Conservation (phyloP, 2,888 invertebrate species). For the Polia nebulosa region DNA sequence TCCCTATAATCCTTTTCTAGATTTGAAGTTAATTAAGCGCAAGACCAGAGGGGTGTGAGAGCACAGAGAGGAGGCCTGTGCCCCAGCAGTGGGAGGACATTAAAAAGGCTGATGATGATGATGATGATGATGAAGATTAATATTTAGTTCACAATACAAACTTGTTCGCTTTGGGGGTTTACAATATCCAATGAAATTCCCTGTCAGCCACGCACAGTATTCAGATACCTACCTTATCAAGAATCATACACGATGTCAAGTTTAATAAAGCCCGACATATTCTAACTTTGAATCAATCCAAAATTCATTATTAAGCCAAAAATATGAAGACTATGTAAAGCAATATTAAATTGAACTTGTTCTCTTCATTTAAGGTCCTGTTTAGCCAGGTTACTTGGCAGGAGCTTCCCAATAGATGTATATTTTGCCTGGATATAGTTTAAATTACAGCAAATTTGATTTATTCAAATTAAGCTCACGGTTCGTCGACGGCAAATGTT, state of each 20-base stretch:
- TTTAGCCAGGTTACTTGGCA: constrained; percentile 26
- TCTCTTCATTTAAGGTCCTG: constrained; percentile 25
- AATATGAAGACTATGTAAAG: constrained; percentile 24
- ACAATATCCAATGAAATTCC: constrained; percentile 42
- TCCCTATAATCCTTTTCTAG: constrained; percentile 20
- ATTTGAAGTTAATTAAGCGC: constrained; percentile 15
- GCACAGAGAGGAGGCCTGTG: no score
- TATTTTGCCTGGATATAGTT: constrained; percentile 63
- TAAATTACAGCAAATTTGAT: constrained; percentile 82
- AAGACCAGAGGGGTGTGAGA: no score
- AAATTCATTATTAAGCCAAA: constrained; percentile 28
- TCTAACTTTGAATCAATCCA: constrained; percentile 38
- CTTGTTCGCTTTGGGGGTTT: constrained; percentile 17
- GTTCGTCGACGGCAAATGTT: constrained; percentile 80
- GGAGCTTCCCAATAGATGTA: constrained; percentile 36
- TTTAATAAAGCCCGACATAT: constrained; percentile 35
- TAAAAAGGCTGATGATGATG: no score
- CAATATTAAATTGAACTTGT: constrained; percentile 37
- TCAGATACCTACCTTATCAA: constrained; percentile 3
- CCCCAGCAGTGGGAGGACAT: no score
- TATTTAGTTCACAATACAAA: constrained; percentile 25
- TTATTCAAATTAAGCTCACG: constrained; percentile 84
- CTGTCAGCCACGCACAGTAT: constrained; percentile 2
- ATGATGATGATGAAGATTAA: no score
- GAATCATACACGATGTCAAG: constrained; percentile 16